A percentile compares a stretch with the other conserved stretches of the same genome.
phyloP scores from a whole-genome alignment of 2,797 vertebrate species.

The Morus bassanus region DNA sequence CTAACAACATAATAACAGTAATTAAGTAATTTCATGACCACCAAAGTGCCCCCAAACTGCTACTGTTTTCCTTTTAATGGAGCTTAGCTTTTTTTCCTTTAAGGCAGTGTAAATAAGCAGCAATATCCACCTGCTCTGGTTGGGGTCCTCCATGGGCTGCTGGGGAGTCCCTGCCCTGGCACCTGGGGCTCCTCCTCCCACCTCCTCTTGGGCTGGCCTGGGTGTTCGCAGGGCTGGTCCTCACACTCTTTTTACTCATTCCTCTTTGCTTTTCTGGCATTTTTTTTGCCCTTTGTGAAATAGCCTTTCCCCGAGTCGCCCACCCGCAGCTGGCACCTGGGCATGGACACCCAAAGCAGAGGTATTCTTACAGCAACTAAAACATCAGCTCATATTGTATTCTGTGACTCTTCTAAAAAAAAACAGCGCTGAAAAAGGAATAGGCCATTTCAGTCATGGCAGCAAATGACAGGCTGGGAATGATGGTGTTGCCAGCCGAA shows the following conservation, averaged over 20 bases:
- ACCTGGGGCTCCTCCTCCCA: rapidly evolving
- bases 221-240: not conserved
- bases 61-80: not conserved
- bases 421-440: not conserved
- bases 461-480: not conserved
- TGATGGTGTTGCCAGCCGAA: rapidly evolving
- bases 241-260: not conserved
- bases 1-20: not conserved
- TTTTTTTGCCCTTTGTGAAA: not conserved
- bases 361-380: not conserved
- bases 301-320: rapidly evolving
- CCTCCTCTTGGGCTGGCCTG: not conserved
- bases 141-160: rapidly evolving
- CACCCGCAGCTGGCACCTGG: not conserved
- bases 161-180: rapidly evolving
- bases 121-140: not conserved
- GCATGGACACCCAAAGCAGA: not conserved
- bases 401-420: not conserved
- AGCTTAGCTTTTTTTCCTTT: not conserved
- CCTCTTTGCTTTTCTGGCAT: not conserved
- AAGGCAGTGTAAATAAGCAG: not conserved
- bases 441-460: rapidly evolving
- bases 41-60: not conserved
- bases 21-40: not conserved
- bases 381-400: not conserved